Evolutionary conservation across 2,113 vertebrate genomes (phyloP).

Genomic region (Parotia lawesii): DNA sequence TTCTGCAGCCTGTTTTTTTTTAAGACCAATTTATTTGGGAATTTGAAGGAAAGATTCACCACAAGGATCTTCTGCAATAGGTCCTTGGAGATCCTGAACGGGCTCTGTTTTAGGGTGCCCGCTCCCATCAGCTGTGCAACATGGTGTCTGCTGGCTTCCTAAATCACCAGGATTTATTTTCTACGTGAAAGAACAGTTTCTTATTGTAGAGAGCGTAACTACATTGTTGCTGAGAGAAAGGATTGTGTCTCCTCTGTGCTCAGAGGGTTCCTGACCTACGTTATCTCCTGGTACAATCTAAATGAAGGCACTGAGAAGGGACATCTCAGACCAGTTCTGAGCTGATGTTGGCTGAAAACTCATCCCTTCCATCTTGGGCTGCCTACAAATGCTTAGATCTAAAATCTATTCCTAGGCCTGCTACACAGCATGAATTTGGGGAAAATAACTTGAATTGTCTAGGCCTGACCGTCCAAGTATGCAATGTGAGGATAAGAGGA

Average conservation of each 20-base stretch:
- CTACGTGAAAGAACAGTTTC: neutral
- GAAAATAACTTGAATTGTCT: neutral
- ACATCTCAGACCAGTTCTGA: neutral
- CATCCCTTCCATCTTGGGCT: neutral
- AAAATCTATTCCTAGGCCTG: neutral
- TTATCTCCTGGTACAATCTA: neutral
- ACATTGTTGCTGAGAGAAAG: neutral
- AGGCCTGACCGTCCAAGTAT: neutral
- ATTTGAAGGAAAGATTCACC: neutral
- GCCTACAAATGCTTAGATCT: neutral
- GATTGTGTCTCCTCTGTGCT: neutral
- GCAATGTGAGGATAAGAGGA: neutral
- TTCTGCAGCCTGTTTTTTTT: neutral
- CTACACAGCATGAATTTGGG: neutral
- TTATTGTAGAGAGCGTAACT: neutral
- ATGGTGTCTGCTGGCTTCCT: neutral
- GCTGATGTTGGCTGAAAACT: neutral
- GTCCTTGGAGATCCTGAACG: neutral
- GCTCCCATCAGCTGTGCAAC: rapidly evolving
- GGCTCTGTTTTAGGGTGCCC: neutral
- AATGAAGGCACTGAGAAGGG: neutral
- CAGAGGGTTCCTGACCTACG: neutral
- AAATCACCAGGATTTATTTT: neutral
- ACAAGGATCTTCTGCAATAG: neutral
- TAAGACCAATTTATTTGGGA: neutral